A percentile compares a stretch with the other conserved stretches of the same genome.
phyloP scores from a whole-genome alignment of 2,797 vertebrate species.

The Ctenosaura bakeri region DNA sequence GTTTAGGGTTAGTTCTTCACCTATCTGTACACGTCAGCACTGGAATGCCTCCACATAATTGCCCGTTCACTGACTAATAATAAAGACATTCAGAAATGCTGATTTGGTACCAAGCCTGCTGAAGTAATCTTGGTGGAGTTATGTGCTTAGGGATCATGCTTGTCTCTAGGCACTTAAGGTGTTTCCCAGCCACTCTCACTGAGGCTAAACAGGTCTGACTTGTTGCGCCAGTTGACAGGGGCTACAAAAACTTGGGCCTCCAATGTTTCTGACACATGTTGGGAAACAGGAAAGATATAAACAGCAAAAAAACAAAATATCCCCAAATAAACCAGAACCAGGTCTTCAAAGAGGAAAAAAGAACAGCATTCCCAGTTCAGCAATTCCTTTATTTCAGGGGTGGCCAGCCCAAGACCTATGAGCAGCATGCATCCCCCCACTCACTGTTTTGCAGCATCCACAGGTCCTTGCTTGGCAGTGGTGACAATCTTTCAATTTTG shows the following conservation, averaged over 20 bases:
- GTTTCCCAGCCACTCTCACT: not conserved
- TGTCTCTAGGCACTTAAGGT: not conserved
- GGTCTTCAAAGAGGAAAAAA: not conserved
- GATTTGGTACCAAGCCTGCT: not conserved
- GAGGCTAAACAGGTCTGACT: not conserved
- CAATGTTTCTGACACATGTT: not conserved
- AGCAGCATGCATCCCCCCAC: not conserved
- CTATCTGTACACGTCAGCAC: not conserved
- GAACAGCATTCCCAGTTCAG: not conserved
- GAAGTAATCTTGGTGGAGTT: not conserved
- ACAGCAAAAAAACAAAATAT: no score
- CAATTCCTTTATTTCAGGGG: no score
- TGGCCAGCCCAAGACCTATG: no score
- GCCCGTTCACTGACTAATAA: not conserved
- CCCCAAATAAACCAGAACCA: not conserved
- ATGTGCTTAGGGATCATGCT: not conserved
- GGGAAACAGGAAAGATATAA: conserved; percentile 9
- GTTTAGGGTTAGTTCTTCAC: not conserved
- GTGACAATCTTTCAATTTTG: not conserved
- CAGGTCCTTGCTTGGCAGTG: not conserved
- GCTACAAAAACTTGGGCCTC: conserved; percentile 3
- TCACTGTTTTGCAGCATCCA: not conserved
- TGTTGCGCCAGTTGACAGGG: not conserved
- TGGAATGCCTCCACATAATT: not conserved
- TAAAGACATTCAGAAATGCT: not conserved